Conservation (phyloP, 2,888 invertebrate genomes). For the Microplitis manilae region DNA sequence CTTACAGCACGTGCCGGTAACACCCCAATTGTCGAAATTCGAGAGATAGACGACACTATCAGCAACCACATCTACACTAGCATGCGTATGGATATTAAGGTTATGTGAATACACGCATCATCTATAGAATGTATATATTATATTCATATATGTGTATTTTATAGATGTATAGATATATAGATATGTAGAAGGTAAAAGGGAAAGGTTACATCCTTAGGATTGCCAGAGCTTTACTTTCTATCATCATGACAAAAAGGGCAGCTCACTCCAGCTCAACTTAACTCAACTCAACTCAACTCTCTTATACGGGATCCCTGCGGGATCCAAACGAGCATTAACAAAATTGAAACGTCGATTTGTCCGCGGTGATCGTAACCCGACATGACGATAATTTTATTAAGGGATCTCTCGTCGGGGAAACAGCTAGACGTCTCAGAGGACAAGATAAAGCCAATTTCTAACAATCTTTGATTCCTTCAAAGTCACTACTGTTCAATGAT, state of each 20-base stretch:
- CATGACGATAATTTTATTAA: slow-evolving; percentile 68
- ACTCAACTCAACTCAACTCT: slow-evolving; percentile 13
- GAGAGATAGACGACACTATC: slow-evolving; percentile 35
- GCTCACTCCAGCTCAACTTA: slow-evolving; percentile 16
- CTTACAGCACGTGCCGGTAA: slow-evolving; percentile 61
- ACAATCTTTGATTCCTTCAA: slow-evolving; percentile 34
- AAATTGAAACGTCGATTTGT: slow-evolving; percentile 72
- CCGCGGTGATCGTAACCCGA: slow-evolving; percentile 56
- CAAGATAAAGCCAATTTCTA: slow-evolving; percentile 36
- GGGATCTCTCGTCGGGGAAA: slow-evolving; percentile 40
- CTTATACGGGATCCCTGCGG: slow-evolving; percentile 55
- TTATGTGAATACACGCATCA: neutral
- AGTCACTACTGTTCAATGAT: neutral
- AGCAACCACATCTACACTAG: slow-evolving; percentile 31
- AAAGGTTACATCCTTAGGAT: slow-evolving; percentile 13
- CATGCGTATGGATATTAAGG: neutral
- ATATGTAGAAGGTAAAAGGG: slow-evolving; percentile 11
- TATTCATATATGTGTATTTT: neutral
- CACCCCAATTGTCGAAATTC: slow-evolving; percentile 50
- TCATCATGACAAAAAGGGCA: slow-evolving; percentile 18
- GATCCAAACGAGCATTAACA: slow-evolving; percentile 65
- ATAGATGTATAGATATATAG: slow-evolving; percentile 2
- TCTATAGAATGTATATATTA: too few species aligned
- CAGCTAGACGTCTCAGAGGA: slow-evolving; percentile 17
- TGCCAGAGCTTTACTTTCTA: slow-evolving; percentile 27